Evolutionary conservation across 2,113 vertebrate species (phyloP), one percentile per base, ranked within the genome.

Genomic region (Calcarius ornatus): DNA sequence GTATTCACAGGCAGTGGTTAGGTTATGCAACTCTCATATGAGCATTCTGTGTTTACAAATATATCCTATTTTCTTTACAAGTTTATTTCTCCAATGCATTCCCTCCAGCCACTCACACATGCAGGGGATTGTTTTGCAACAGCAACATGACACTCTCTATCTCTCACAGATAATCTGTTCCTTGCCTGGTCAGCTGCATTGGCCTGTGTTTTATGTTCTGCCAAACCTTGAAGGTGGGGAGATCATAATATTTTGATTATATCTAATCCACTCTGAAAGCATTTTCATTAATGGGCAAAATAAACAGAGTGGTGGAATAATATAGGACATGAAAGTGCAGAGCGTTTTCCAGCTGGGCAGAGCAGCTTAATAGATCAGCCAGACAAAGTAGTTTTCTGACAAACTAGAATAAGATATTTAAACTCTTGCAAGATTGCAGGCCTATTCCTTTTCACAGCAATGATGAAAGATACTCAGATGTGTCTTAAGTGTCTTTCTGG

Each of bases 171-270:
- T 92, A 93, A 96, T 94, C 82, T 78, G 6, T 35, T 83, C 40
- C 84, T 93, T 88, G 68, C 20, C 82, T 92, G 76, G 42, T 93
- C 92, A 84, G n/a, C 54, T 66, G 18, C 59, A 85, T 1, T 65
- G 42, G 30, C 54, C 60, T 65, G 23, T 57, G 82, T 31, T 93
- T 95, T 65, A 84, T 86, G 64, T 48, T 92, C 38, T 77, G 82
- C 63, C 92, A 93, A 64, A 90, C 77, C 33, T 72, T 73, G 80
- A 94, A 94, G 88, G 82, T 95, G 79, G 57, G 37, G 84, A 91
- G 70, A 91, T 86, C 76, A 90, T 76, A 95, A 86, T 79, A 92
- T 91, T 95, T 94, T 94, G 40, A 91, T 93, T 92, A 61, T 40
- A 95, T 87, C 51, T 93, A 92, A 81, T 23, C 61, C 53, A 54